Evolutionary conservation across 2,113 vertebrate species (phyloP).

Genomic region (Anser cygnoides): DNA sequence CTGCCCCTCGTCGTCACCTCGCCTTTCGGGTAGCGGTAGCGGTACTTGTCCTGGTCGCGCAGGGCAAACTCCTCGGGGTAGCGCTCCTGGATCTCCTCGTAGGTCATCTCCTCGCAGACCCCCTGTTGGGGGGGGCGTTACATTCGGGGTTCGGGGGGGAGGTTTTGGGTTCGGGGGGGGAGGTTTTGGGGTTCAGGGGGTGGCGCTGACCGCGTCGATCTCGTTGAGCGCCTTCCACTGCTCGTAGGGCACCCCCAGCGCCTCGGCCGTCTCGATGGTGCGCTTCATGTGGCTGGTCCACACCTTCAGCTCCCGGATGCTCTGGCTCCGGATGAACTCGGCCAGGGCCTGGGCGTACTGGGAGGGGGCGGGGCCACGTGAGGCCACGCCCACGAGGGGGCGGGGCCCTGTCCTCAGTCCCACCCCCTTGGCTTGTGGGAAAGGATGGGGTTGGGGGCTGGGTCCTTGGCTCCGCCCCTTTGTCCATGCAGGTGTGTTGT

Average conservation of each 20-base stretch:
- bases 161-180: not conserved
- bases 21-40: constrained; percentile 92
- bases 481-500: too few relatives aligned
- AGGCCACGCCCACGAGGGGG: fast-evolving
- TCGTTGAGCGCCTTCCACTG: constrained; percentile 97
- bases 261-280: constrained; percentile 92
- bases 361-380: fast-evolving
- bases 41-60: constrained; percentile 92
- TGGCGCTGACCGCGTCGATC: constrained; percentile 84
- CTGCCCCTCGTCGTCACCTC: constrained; percentile 77
- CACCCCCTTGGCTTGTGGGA: too few relatives aligned
- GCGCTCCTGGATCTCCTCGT: constrained; percentile 90
- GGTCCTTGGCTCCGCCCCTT: not conserved
- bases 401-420: too few relatives aligned
- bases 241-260: constrained; percentile 85
- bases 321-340: constrained; percentile 83
- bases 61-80: constrained; percentile 90
- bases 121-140: constrained; percentile 70
- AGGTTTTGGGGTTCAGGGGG: fast-evolving
- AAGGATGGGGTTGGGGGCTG: not conserved
- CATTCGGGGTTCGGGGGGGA: not conserved
- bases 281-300: constrained; percentile 96
- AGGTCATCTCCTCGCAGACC: constrained; percentile 92
- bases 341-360: constrained; percentile 86
- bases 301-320: constrained; percentile 86